Base-by-base conservation (phyloP, 2,113 vertebrate genomes). In the Myrmecobius fasciatus region DNA sequence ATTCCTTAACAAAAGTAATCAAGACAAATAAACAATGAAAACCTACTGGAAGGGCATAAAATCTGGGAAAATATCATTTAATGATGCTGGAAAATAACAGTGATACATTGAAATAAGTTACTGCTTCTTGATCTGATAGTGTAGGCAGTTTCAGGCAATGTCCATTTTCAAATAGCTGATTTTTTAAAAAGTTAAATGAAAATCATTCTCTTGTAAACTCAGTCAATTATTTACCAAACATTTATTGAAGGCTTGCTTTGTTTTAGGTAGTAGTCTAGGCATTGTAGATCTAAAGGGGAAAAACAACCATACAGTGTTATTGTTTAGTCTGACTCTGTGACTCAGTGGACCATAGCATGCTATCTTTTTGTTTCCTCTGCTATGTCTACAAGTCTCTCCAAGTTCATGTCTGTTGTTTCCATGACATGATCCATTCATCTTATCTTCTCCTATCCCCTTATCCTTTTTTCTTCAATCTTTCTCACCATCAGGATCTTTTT, bases 1-100 rank as follows among this genome's bases (percentile, higher is more conserved):
- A 92, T 7, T 96, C 60, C 14, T 60, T 60, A 53, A 53, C 96
- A 94, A 89, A 93, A 92, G 14, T 91, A 3, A 2, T 12, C 2
- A 48, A 28, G 24, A 83, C 49, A 89, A 91, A 75, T 28, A 36
- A 92, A 48, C 4, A 17, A 46, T 8, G 14, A 25, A 4, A 8
- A 47, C 92, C n/a, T 5, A 91, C 31, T 89, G 52, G 93, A 93
- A 5, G 7, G 54, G 93, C 92, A 89, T 46, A 3, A 2, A 91
- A 91, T 83, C 52, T 95, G 20, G 5, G 43, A 96, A 93, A 95
- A 51, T 56, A 4, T 22, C 95, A 90, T 28, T 89, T 95, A 91
- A 56, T 47, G 53, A 3, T 95, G 48, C 94, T 75, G 17, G 2
- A 52, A 95, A 91, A 93, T 51, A 28, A 91, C 56, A 88, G 52